These are phyloP conservation scores for Manis pentadactyla DNA, from an alignment of 2,797 vertebrate genomes.

Conservation along the genomic window DNA sequence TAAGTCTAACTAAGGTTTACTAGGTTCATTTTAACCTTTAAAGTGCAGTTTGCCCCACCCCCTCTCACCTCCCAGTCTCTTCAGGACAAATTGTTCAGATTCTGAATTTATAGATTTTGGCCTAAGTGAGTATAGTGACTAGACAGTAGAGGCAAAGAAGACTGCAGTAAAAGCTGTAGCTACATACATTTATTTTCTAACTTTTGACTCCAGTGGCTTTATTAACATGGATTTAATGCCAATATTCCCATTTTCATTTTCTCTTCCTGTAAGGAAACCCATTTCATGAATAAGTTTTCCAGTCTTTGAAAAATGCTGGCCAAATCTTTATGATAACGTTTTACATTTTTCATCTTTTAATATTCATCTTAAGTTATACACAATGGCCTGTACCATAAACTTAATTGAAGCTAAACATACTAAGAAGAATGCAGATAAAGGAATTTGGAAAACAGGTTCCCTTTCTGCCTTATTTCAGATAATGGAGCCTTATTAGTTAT, in stretches of 20 bases:
- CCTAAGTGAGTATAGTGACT: neutral
- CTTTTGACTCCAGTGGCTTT: neutral
- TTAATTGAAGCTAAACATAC: slow-evolving; percentile 29
- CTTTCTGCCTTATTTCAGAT: slow-evolving; percentile 62
- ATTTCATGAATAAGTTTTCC: neutral
- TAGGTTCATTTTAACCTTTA: slow-evolving; percentile 23
- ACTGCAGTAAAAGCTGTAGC: neutral
- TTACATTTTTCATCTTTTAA: slow-evolving; percentile 44
- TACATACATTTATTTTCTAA: slow-evolving; percentile 27
- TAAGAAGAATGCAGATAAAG: neutral
- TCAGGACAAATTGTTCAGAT: neutral
- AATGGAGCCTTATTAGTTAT: slow-evolving; percentile 35
- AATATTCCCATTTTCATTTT: slow-evolving; percentile 28
- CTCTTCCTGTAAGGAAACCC: neutral
- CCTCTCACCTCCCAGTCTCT: neutral
- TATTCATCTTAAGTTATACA: slow-evolving; percentile 22
- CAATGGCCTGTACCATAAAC: neutral
- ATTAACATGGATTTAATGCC: neutral
- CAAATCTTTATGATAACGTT: neutral
- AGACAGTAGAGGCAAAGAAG: neutral
- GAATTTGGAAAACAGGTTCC: neutral
- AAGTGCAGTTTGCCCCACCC: neutral
- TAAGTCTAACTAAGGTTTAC: neutral
- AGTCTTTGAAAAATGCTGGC: slow-evolving; percentile 42
- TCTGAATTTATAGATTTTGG: neutral